These are phyloP conservation scores for Drosophila rhopaloa DNA, from an alignment of 1,140 invertebrate species.

Conservation along the genomic window DNA sequence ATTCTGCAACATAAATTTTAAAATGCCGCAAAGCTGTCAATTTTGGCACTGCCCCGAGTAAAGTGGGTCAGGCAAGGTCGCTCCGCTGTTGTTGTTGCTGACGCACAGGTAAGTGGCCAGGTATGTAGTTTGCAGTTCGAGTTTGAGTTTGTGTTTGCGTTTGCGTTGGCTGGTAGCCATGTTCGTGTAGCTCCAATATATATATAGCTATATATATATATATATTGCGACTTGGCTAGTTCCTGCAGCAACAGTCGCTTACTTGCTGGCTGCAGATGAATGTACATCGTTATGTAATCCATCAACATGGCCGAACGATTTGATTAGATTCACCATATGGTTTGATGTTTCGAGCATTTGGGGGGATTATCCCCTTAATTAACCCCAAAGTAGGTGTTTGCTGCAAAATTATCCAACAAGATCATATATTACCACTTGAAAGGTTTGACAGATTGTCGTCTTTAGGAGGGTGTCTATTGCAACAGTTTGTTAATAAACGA, in stretches of 20 bases:
- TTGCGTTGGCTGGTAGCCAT: slow-evolving; percentile 51
- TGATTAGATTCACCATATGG: slow-evolving; percentile 47
- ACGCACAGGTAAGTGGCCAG: slow-evolving; percentile 21
- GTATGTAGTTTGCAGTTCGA: slow-evolving; percentile 8
- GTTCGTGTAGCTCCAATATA: slow-evolving; percentile 19
- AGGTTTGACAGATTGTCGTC: slow-evolving; percentile 5
- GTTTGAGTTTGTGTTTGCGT: slow-evolving; percentile 16
- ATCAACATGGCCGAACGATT: slow-evolving; percentile 37
- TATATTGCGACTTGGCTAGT: slow-evolving; percentile 22
- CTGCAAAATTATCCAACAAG: slow-evolving; percentile 16
- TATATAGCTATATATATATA: slow-evolving; percentile 3
- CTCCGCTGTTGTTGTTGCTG: slow-evolving; percentile 49
- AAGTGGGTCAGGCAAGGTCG: slow-evolving; percentile 83
- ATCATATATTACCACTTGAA: slow-evolving; percentile 2
- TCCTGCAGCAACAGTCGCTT: slow-evolving; percentile 36
- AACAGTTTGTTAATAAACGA: not conserved
- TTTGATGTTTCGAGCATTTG: slow-evolving; percentile 29
- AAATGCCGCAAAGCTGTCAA: slow-evolving; percentile 78
- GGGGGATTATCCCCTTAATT: slow-evolving; percentile 26
- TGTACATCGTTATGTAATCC: slow-evolving; percentile 41
- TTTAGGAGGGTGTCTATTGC: not conserved
- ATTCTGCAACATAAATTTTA: slow-evolving; percentile 72
- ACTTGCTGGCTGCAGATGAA: slow-evolving; percentile 38
- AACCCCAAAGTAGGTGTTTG: slow-evolving; percentile 14
- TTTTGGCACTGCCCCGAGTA: slow-evolving; percentile 71